Base-by-base conservation (phyloP, 2,113 vertebrate genomes). In the Engystomops pustulosus region DNA sequence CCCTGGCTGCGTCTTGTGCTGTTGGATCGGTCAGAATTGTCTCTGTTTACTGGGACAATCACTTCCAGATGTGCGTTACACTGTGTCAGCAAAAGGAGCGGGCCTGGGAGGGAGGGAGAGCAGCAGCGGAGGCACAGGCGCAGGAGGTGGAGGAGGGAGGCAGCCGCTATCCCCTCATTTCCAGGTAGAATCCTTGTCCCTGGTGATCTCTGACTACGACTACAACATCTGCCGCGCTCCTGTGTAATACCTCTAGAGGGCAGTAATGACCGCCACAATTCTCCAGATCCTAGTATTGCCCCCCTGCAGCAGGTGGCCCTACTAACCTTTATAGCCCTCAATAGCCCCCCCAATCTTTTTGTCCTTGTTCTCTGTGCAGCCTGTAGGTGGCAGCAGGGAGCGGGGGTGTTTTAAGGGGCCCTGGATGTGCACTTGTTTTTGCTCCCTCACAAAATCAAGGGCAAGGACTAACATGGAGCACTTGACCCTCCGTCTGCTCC, bases 71-170 rank as follows among this genome's bases (percentile, higher is more conserved):
- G 85, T 81, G 85, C 71, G 20, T 76, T 81, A 34, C 49, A 58
- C 60, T 58, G 70, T 86, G 85, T 86, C 85, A 86, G 79, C 85
- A 81, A 81, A 86, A 81, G 34, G 67, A 86, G 4, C 34, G 74
- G 72, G 25, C 3, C 44, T 1, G 45, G 7, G 23, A 32, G 17
- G 65, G 38, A 20, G 25, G 12, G 20, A 27, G 55, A 11, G 38
- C n/a, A 6, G 71, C 25, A 5, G 30, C 6, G 51, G 49, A 17
- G 49, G 53, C 25, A 15, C 3, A 5, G 32, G 51, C 18, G 27
- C 51, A 34, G 3, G 51, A 32, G 18, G n/a, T n/a, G n/a, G 25
- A 36, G 32, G 38, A 3, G 1, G 44, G 5, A 17, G 23, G n/a
- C 7, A 17, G 34, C 17, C 12, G 5, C 18, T 1, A 11, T 53